Evolutionary conservation across 2,888 invertebrate species (phyloP).

Genomic region (Drosophila parthenogenetica): DNA sequence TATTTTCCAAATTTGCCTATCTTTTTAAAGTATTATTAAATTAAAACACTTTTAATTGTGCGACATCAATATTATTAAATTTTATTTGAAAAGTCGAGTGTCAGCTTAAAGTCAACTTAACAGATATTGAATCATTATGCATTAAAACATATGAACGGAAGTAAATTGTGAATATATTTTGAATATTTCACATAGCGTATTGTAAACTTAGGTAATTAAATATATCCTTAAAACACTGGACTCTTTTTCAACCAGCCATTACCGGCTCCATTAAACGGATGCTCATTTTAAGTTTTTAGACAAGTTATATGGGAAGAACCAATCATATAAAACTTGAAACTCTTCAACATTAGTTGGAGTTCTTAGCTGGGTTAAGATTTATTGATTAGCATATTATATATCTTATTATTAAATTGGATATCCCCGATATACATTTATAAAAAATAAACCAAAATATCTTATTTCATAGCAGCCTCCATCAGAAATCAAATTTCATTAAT

Average conservation of each 20-base stretch:
- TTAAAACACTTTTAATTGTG: background rate
- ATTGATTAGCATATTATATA: background rate
- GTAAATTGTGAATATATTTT: conserved; percentile 18
- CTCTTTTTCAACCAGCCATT: conserved; percentile 57
- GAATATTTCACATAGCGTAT: conserved; percentile 12
- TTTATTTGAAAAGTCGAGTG: conserved; percentile 24
- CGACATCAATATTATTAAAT: conserved; percentile 45
- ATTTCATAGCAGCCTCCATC: conserved; percentile 32
- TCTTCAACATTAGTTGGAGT: conserved; percentile 20
- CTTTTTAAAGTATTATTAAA: too few species aligned
- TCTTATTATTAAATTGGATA: background rate
- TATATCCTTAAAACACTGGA: conserved; percentile 50
- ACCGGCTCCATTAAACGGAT: conserved; percentile 18
- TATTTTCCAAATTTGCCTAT: too few species aligned
- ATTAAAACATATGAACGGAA: conserved; percentile 13
- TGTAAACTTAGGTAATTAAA: conserved; percentile 28
- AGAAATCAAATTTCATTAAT: conserved; percentile 41
- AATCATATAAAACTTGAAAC: conserved; percentile 22
- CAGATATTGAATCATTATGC: conserved; percentile 5
- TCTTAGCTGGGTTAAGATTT: background rate
- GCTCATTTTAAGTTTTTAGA: conserved; percentile 21
- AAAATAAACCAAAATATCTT: conserved; percentile 12
- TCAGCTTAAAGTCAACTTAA: conserved; percentile 33
- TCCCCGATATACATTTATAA: conserved; percentile 13
- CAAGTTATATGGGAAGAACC: conserved; percentile 27